A percentile compares a stretch with the other conserved stretches of the same genome.
Conservation (phyloP, 2,888 invertebrate species). For the Lepetodrilus schrolli region DNA sequence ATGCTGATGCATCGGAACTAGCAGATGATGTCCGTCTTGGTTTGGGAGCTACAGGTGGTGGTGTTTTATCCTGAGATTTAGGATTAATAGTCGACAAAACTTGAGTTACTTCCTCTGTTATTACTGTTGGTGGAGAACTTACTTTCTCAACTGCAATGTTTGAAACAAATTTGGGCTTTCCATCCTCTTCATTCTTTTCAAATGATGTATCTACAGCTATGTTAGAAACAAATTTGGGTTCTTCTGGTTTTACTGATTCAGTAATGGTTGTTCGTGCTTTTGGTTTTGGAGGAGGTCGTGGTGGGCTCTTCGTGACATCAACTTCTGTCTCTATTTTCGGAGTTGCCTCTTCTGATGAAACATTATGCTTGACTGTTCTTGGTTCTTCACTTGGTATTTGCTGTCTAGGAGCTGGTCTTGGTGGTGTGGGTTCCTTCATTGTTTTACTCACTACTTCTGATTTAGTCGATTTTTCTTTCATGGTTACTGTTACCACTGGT, state of each 20-base stretch:
- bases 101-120: background rate
- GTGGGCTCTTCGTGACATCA: constrained; percentile 19
- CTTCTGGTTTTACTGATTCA: background rate
- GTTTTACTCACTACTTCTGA: background rate
- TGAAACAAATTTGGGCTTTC: background rate
- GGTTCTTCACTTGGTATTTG: background rate
- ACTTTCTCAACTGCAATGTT: constrained; percentile 7
- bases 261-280: constrained; percentile 20
- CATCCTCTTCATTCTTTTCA: background rate
- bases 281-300: constrained; percentile 34
- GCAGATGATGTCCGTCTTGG: constrained; percentile 41
- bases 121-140: background rate
- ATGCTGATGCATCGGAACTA: constrained; percentile 27
- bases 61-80: constrained; percentile 31
- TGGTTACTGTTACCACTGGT: background rate
- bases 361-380: too few species aligned
- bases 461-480: background rate
- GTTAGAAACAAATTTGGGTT: background rate
- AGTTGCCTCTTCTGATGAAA: too few species aligned
- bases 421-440: background rate
- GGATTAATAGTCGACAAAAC: background rate
- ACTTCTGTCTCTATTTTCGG: background rate
- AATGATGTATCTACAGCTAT: background rate
- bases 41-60: constrained; percentile 59
- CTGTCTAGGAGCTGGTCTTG: constrained; percentile 15